Evolutionary conservation across 2,113 vertebrate genomes (phyloP), one percentile per base, ranked within the genome.

Genomic region (Psettodes erumei): DNA sequence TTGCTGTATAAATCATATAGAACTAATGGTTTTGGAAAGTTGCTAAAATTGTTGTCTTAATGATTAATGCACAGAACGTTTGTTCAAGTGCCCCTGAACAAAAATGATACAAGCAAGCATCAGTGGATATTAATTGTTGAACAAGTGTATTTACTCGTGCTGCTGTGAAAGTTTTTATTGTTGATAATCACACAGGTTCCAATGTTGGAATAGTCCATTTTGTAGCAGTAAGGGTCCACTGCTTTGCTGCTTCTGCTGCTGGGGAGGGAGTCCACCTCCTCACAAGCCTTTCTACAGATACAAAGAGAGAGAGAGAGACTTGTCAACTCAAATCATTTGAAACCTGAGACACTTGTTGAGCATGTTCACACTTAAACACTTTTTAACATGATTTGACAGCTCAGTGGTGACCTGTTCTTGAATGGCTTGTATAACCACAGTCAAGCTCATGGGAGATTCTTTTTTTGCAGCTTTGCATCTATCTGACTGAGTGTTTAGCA

Each of bases 171-270:
- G 84, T 90, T 88, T 85, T 90, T 90, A 33, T 92, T 92, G 85
- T 91, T 92, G 81, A 92, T 89, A 0, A 92, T 81, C 37, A 92
- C 30, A 60, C 91, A 92, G 50, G 15, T 61, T 69, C 91, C 91
- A 1, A 91, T 27, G 45, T 10, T 8, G 18, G 77, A 83, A 53
- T 84, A 91, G 71, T 91, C 83, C 81, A 81, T 88, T 6, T 8
- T 89, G 85, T 92, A 92, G 56, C 53, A n/a, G 78, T 65, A 78
- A 0, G 56, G 30, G 51, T 86, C 80, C 4, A 8, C 28, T 33
- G 28, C 18, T 25, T 21, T 35, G 6, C 5, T 23, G 37, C 21
- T 42, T 10, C 4, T 15, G 27, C 21, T 54, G 21, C 4, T 9
- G 33, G 38, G 25, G 2, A 0, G 0, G 0, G 59, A 40, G 25